Evolutionary conservation across 1,140 invertebrate genomes (phyloP).

Genomic region (Eulimnadia texana): DNA sequence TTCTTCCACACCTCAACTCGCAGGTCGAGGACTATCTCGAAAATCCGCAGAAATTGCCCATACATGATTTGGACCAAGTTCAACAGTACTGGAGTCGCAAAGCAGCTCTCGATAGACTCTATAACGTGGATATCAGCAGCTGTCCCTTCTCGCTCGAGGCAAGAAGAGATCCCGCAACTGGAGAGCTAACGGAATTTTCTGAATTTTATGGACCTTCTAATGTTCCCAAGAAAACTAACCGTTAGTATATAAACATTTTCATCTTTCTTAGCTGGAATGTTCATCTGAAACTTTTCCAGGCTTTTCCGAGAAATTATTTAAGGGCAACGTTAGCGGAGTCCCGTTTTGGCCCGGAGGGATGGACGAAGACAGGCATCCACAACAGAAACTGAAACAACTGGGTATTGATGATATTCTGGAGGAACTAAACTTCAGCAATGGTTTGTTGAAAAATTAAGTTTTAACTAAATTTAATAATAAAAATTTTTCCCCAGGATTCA

Average conservation of each 20-base stretch:
- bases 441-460: conserved; percentile 19
- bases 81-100: conserved; percentile 42
- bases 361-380: conserved; percentile 19
- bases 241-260: conserved; percentile 30
- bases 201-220: conserved; percentile 47
- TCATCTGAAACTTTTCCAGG: conserved; percentile 24
- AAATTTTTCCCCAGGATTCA: conserved; percentile 31
- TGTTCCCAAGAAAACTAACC: conserved; percentile 53
- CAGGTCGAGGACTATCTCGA: conserved; percentile 42
- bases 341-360: conserved; percentile 66
- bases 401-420: conserved; percentile 24
- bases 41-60: conserved; percentile 42
- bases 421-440: conserved; percentile 35
- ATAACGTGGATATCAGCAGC: conserved; percentile 32
- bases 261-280: conserved; percentile 5
- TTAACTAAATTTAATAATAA: background rate
- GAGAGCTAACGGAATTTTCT: conserved; percentile 46
- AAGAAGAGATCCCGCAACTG: conserved; percentile 51
- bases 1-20: conserved; percentile 37
- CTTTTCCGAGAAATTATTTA: conserved; percentile 40
- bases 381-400: conserved; percentile 20
- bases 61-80: conserved; percentile 41
- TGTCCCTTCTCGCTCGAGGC: conserved; percentile 32
- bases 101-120: conserved; percentile 34
- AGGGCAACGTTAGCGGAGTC: conserved; percentile 52